These are phyloP conservation scores for Anoplopoma fimbria DNA, from an alignment of 2,113 vertebrate species.

Conservation along the genomic window DNA sequence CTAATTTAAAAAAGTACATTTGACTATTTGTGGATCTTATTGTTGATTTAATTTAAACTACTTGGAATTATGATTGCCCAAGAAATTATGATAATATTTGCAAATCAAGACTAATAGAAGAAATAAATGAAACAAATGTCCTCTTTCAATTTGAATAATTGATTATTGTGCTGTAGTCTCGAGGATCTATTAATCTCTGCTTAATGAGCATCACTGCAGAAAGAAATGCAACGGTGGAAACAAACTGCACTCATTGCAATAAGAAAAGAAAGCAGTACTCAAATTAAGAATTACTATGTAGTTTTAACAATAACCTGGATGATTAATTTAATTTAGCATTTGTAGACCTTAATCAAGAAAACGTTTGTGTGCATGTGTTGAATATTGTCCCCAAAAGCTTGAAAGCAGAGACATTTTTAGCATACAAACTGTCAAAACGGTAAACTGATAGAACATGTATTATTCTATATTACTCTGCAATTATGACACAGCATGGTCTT, in stretches of 20 bases:
- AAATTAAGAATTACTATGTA: not conserved
- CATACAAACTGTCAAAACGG: not conserved
- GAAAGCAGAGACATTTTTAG: not conserved
- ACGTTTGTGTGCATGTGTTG: not conserved
- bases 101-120: constrained; percentile 6
- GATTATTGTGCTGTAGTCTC: not conserved
- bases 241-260: not conserved
- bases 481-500: not conserved
- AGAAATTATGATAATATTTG: not conserved
- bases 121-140: not conserved
- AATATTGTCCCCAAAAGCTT: not conserved
- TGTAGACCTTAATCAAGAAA: not conserved
- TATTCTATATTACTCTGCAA: not conserved
- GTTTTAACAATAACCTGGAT: not conserved
- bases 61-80: not conserved
- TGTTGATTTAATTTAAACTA: not conserved
- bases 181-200: constrained; percentile 7
- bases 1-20: not conserved
- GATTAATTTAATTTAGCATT: not conserved
- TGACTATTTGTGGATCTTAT: not conserved
- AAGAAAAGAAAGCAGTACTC: not conserved
- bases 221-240: not conserved
- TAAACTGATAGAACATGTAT: not conserved
- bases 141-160: not conserved
- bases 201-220: not conserved